Base-by-base conservation (phyloP, 2,888 invertebrate species). In the Acleris cristana region DNA sequence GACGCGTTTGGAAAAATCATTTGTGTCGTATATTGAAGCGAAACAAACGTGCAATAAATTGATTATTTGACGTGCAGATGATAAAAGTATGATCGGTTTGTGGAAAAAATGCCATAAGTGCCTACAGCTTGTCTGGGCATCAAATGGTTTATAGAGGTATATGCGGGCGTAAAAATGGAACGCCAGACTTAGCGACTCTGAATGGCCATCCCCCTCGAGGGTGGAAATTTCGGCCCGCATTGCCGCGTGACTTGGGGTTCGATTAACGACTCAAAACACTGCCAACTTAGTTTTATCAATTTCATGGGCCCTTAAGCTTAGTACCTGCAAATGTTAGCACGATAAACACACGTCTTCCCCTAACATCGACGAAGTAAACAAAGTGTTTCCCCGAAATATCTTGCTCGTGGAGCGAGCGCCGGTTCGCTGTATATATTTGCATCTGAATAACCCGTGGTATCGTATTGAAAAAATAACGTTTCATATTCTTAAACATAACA, bases 131-230 rank as follows among this genome's bases (percentile, higher is more conserved):
- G 67, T 45, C 58, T 34, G 62, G 61, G 40, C 58, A 67, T 67
- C 53, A 67, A 54, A 58, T 62, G 62, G 49, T 67, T 66, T 67
- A 67, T 57, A 21, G 40, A 53, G 57, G 49, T 59, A 51, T 45
- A 67, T 67, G 62, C 63, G 63, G 67, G 62, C 58, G 54, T 73
- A 74, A 76, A 80, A 78, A 78, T 77, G 79, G 74, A 73, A 63
- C 57, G 64, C 67, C 69, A 73, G 71, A 69, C 69, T 34, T 67
- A 44, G 62, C 54, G 58, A 63, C 56, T 69, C 70, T 73, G 65
- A 72, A 74, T 72, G 71, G 70, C 62, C 64, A 61, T 30, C 64
- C 64, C 70, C 63, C 61, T 64, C 40, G 56, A 63, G 72, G 68
- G 70, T 70, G 70, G 70, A 54, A 53, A 40, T 40, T 40, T 14